A percentile compares a stretch with the other conserved stretches of the same genome.
These are phyloP conservation scores for Pandemis heparana DNA, from an alignment of 2,888 invertebrate species.

Conservation along the genomic window DNA sequence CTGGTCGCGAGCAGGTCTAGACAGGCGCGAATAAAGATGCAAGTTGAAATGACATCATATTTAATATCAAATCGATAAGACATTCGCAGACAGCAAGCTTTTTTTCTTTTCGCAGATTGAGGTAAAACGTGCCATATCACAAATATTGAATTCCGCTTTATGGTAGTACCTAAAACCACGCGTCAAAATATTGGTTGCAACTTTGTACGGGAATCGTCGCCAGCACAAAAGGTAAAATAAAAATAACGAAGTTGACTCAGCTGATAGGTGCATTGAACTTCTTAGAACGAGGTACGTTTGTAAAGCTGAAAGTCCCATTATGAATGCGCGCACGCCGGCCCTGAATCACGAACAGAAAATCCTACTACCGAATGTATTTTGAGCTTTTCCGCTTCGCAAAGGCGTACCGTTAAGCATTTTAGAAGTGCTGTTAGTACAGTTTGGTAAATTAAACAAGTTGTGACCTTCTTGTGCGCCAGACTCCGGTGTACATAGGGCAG, in stretches of 20 bases:
- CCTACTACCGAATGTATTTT: constrained; percentile 9
- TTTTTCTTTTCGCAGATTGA: neutral
- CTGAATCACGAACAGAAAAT: constrained; percentile 49
- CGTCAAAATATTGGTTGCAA: constrained; percentile 68
- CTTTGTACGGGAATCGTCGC: constrained; percentile 65
- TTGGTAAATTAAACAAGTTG: neutral
- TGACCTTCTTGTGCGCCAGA: neutral
- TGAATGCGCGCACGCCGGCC: constrained; percentile 50
- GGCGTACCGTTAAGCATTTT: neutral
- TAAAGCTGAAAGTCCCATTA: constrained; percentile 53
- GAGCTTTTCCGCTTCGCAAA: constrained; percentile 7
- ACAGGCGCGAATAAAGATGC: constrained; percentile 59
- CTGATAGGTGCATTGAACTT: constrained; percentile 79
- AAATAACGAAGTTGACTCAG: constrained; percentile 72
- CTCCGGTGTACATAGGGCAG: neutral
- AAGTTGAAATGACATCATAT: constrained; percentile 66
- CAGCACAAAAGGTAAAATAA: constrained; percentile 58
- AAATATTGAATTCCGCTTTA: constrained; percentile 12
- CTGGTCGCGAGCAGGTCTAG: constrained; percentile 63
- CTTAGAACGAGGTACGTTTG: constrained; percentile 61
- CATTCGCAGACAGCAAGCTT: constrained; percentile 28
- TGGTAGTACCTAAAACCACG: constrained; percentile 47
- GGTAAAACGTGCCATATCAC: constrained; percentile 18
- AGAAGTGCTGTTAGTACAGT: neutral
- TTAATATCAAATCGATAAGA: constrained; percentile 58